Evolutionary conservation across 1,140 invertebrate genomes (phyloP), one percentile per base, ranked within the genome.

Genomic region (Harpegnathos saltator): DNA sequence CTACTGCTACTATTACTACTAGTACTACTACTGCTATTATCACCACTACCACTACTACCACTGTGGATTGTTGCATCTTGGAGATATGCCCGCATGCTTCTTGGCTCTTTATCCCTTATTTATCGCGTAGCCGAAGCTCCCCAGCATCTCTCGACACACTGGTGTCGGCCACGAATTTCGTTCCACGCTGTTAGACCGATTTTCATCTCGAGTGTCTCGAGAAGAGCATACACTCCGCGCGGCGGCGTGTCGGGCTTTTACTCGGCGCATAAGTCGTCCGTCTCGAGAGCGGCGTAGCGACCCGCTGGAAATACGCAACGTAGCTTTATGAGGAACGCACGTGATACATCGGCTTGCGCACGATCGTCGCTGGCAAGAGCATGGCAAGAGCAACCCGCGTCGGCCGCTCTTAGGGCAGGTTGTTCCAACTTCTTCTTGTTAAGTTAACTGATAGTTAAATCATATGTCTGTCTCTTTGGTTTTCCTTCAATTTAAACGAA

Each of bases 21-120:
- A 71, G 50, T 78, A 68, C 74, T 78, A 19, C 7, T 56, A 54
- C 81, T 59, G 71, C 29, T 33, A 33, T 5, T 33, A 71, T 50
- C 74, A 68, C 74, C 68, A 19, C 7, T 56, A 78, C 74, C 68
- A 71, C 54, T 78, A 68, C 74, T 78, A 19, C 7, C 22, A 54
- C 81, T 59, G 71, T 89, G 65, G 58, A 61, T 83, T 89, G 84
- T 88, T 88, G 83, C 88, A 89, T 88, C 75, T 89, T 89, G 80
- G 38, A 56, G 83, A 83, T 89, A 56, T 85, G 54, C 58, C 62
- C 80, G 89, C 88, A 89, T 89, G 89, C 61, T 56, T 72, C 48
- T 56, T 66, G 78, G 52, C 5, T 24, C 58, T 66, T 29, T 82
- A 72, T 44, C 50, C 58, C 56, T 48, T 59, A 74, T 74, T 84